Evolutionary conservation across 2,797 vertebrate species (phyloP), one percentile per base, ranked within the genome.

Genomic region (Alectoris magna): DNA sequence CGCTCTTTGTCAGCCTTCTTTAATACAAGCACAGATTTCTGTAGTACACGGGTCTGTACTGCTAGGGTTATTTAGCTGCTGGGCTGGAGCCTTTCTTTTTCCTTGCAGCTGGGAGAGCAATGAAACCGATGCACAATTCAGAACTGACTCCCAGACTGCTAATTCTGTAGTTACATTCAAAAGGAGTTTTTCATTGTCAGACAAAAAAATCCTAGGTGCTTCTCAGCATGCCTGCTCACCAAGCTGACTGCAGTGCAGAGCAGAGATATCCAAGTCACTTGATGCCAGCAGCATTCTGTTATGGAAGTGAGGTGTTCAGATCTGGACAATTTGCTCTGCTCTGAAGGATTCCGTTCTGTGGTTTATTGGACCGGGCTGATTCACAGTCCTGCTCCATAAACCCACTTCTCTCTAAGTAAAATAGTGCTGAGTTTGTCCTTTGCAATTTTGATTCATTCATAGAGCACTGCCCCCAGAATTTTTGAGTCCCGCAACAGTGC

Each of bases 201-300:
- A 31, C 34, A 6, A 63, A 75, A 41, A 82, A 84, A 31, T 7
- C 13, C 62, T 38, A 68, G 63, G 23, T 63, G 5, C 38, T 87
- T 56, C 53, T 86, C 23, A 7, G 56, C 0, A 0, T 49, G n/a
- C 0, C 0, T 76, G 82, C 22, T 92, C 26, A 11, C 43, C 0
- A 1, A 38, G 66, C 48, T 76, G 51, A 26, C 79, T 41, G 53
- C 72, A 82, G 0, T 58, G 58, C 79, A 46, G 63, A 1, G 29
- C 23, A 18, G 48, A 84, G 29, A 13, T 48, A 14, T 34, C n/a
- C 49, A 36, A 14, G 58, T 3, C 41, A 14, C 53, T 74, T 41
- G 15, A 63, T 59, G 2, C 17, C 44, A 49, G 79, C 69, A 74
- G 31, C 7, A 0, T 3, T 23, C 38, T 53, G 55, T 73, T 91